Conservation (phyloP, 2,113 vertebrate genomes). For the Cyanoderma ruficeps region DNA sequence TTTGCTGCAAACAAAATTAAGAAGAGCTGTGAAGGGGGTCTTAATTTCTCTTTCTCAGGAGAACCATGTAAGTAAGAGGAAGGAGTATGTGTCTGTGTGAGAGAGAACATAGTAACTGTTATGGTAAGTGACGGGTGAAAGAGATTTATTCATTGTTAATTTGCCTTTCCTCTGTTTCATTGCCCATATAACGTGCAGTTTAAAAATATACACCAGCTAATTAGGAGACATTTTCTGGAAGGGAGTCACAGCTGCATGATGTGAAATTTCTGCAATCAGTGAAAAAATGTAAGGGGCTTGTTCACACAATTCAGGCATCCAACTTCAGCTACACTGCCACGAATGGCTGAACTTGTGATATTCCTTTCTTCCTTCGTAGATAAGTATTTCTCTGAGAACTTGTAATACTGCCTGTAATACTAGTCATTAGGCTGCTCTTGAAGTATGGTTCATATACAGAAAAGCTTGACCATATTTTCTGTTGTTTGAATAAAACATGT, state of each 20-base stretch:
- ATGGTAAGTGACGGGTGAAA: not conserved
- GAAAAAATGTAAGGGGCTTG: not conserved
- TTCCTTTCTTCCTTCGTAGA: not conserved
- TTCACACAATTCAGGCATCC: conserved; percentile 14
- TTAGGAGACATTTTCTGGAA: conserved; percentile 28
- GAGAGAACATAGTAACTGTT: not conserved
- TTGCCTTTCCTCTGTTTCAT: conserved; percentile 11
- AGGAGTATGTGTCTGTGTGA: not conserved
- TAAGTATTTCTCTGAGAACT: conserved; percentile 1
- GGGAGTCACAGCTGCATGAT: not conserved
- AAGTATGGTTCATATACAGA: not conserved
- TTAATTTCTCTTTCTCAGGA: not conserved
- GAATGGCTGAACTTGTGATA: conserved; percentile 29
- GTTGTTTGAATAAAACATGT: conserved; percentile 18
- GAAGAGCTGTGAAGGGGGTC: not conserved
- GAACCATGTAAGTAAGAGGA: not conserved
- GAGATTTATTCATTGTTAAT: conserved; percentile 23
- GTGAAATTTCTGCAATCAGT: not conserved
- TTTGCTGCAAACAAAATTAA: not conserved
- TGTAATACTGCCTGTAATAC: not conserved
- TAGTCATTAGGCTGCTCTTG: not conserved
- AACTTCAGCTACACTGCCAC: not conserved
- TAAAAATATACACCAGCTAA: conserved; percentile 9
- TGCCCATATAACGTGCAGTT: not conserved
- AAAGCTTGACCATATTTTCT: conserved; percentile 25